Evolutionary conservation across 2,797 vertebrate genomes (phyloP).

Genomic region (Rhinatrema bivittatum): DNA sequence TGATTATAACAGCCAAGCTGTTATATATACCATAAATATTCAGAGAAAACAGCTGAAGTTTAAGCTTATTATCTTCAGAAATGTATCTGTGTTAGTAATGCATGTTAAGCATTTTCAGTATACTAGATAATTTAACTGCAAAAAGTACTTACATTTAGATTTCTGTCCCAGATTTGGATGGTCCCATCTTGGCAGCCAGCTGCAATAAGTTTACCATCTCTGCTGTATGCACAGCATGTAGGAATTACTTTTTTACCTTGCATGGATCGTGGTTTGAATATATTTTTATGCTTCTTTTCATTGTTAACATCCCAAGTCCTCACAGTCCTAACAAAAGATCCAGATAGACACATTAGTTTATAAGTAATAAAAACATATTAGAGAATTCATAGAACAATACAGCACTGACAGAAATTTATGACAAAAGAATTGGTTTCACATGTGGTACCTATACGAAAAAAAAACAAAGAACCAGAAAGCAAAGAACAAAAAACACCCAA

Average conservation of each 20-base stretch:
- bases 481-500: no score
- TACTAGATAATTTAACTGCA: no score
- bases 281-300: constrained; percentile 84
- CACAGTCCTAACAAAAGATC: constrained; percentile 71
- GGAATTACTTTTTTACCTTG: constrained; percentile 90
- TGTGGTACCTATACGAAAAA: no score
- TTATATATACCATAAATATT: no score
- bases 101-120: no score
- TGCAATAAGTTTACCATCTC: constrained; percentile 87
- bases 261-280: constrained; percentile 85
- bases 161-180: constrained; percentile 96
- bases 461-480: no score
- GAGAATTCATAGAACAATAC: neutral
- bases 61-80: no score
- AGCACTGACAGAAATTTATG: no score
- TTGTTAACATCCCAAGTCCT: constrained; percentile 87
- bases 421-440: no score
- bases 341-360: constrained; percentile 14
- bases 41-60: no score
- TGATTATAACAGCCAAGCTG: no score
- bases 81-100: no score
- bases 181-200: constrained; percentile 91
- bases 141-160: constrained; percentile 79
- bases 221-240: constrained; percentile 85
- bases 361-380: neutral